Evolutionary conservation across 2,113 vertebrate species (phyloP).

Genomic region (Tricholaema leucomelas): DNA sequence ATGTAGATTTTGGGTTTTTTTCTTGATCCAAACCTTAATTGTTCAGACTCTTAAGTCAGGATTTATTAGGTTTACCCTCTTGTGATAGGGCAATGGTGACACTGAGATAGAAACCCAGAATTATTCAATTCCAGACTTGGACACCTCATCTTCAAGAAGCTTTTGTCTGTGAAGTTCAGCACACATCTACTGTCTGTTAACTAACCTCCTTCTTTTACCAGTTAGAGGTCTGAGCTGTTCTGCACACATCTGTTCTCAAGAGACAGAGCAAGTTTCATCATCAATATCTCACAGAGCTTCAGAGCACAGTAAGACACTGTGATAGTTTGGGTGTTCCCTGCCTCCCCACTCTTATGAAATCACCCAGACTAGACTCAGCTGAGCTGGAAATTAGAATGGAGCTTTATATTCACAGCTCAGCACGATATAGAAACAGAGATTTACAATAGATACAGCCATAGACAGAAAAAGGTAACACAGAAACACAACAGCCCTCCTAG

Average conservation of each 20-base stretch:
- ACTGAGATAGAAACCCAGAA: not conserved
- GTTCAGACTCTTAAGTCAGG: not conserved
- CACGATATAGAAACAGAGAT: no score
- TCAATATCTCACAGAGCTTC: not conserved
- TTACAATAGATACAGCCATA: no score
- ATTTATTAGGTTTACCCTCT: not conserved
- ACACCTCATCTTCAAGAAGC: not conserved
- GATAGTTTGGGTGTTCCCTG: no score
- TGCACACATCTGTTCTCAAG: not conserved
- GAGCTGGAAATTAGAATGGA: no score
- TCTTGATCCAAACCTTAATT: not conserved
- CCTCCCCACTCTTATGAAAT: no score
- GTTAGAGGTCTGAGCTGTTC: not conserved
- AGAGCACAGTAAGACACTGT: not conserved
- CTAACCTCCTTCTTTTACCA: not conserved
- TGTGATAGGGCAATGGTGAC: not conserved
- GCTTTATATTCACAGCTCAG: no score
- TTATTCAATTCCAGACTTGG: not conserved
- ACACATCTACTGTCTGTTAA: not conserved
- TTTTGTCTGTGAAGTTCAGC: not conserved
- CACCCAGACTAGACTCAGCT: no score
- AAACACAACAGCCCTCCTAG: no score
- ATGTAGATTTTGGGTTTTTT: not conserved
- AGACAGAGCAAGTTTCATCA: not conserved
- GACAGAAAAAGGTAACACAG: no score